Conservation (phyloP, 2,113 vertebrate species). For the Peromyscus californicus region DNA sequence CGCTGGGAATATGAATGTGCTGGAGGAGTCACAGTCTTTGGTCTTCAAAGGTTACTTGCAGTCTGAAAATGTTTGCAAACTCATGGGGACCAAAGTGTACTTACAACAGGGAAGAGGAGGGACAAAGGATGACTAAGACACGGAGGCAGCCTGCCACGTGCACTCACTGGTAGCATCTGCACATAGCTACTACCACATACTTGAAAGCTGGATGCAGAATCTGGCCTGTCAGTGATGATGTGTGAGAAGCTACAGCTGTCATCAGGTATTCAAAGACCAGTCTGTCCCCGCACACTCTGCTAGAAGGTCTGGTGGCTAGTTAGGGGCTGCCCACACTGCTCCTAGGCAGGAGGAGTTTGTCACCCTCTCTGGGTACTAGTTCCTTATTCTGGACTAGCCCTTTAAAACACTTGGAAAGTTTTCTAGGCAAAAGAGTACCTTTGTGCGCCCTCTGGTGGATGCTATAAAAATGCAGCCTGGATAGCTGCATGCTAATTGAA, state of each 20-base stretch:
- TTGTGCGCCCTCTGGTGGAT: slow-evolving; percentile 56
- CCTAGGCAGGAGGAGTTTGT: not conserved
- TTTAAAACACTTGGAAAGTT: slow-evolving; percentile 9
- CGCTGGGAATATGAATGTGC: not conserved
- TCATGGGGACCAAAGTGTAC: not conserved
- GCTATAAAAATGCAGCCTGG: not conserved
- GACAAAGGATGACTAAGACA: not conserved
- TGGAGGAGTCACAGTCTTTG: not conserved
- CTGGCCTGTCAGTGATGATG: not conserved
- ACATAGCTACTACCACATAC: not conserved
- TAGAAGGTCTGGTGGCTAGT: not conserved
- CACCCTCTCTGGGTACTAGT: not conserved
- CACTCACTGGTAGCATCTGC: not conserved
- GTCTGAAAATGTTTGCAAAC: not conserved
- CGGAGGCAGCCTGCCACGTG: not conserved
- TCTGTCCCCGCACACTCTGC: not conserved
- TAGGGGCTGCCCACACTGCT: not conserved
- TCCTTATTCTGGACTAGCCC: not conserved
- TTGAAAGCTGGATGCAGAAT: not conserved
- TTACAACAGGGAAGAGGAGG: not conserved
- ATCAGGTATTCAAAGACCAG: not conserved
- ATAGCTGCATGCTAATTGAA: not conserved
- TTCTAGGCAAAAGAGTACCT: slow-evolving; percentile 16
- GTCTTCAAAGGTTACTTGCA: not conserved
- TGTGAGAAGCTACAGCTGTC: not conserved